Percentiles rank a stretch among this genome's conserved stretches.
Conservation (phyloP, 2,888 invertebrate species). For the Ornithoptera priamus region DNA sequence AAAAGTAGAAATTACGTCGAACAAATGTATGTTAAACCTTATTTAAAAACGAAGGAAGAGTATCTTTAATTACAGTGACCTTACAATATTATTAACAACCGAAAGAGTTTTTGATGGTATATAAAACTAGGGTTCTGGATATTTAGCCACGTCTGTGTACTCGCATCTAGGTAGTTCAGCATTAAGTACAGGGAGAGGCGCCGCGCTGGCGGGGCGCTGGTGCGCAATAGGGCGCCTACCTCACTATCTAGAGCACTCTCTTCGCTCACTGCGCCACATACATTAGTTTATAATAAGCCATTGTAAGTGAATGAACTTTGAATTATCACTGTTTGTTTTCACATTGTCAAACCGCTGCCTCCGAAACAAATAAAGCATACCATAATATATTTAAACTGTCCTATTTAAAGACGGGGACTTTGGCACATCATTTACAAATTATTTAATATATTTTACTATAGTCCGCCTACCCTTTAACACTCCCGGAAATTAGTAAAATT, state of each 20-base stretch:
- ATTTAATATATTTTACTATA: no score
- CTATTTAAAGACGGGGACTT: no score
- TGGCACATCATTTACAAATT: no score
- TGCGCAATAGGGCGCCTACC: slow-evolving; percentile 30
- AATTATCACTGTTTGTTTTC: not conserved
- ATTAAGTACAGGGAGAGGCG: slow-evolving; percentile 19
- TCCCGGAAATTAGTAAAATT: no score
- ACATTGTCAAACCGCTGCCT: no score
- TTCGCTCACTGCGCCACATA: slow-evolving; percentile 9
- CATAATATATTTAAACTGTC: no score
- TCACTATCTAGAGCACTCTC: slow-evolving; percentile 25
- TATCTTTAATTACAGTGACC: not conserved
- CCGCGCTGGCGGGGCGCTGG: slow-evolving; percentile 25
- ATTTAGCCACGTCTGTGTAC: not conserved
- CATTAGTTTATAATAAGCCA: slow-evolving; percentile 15
- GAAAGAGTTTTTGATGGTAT: not conserved
- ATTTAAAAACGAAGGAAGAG: not conserved
- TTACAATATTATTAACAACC: not conserved
- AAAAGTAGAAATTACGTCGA: no score
- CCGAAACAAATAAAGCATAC: no score
- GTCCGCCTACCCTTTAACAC: no score
- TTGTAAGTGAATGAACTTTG: slow-evolving; percentile 8
- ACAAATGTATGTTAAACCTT: no score
- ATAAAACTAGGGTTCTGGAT: not conserved
- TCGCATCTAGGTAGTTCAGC: slow-evolving; percentile 5